Evolutionary conservation across 2,888 invertebrate genomes (phyloP).

Genomic region (Protodeltote pygarga): DNA sequence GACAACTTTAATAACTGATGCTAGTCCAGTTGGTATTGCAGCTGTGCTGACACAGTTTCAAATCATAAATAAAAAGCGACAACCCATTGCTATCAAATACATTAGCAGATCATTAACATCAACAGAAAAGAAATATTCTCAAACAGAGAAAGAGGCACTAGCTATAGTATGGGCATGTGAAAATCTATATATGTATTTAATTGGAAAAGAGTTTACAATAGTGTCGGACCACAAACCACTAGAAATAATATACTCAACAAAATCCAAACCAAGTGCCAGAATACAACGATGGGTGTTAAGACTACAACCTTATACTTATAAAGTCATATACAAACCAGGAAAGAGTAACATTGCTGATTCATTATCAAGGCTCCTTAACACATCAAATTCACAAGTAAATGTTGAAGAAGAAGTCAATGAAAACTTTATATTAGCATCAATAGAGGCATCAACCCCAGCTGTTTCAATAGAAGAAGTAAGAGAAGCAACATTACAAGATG

Average conservation of each 20-base stretch:
- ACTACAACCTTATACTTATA: background rate
- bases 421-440: too few species aligned
- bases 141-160: constrained; percentile 7
- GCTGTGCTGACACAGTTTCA: too few species aligned
- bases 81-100: background rate
- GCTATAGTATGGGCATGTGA: too few species aligned
- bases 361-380: background rate
- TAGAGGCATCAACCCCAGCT: too few species aligned
- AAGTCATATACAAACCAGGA: constrained; percentile 1
- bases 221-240: constrained; percentile 5
- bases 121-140: constrained; percentile 2
- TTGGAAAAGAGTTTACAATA: constrained; percentile 1
- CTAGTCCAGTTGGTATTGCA: background rate
- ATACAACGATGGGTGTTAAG: constrained; percentile 5
- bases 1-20: background rate
- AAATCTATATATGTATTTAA: too few species aligned
- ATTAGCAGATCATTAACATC: background rate
- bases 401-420: too few species aligned
- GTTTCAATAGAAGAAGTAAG: too few species aligned
- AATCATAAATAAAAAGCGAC: background rate
- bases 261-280: constrained; percentile 1
- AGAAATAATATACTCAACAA: background rate
- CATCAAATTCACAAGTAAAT: too few species aligned
- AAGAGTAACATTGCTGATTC: constrained; percentile 1
- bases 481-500: too few species aligned